phyloP scores from a whole-genome alignment of 2,797 vertebrate genomes.

The Hyperoplus lanceolatus region DNA sequence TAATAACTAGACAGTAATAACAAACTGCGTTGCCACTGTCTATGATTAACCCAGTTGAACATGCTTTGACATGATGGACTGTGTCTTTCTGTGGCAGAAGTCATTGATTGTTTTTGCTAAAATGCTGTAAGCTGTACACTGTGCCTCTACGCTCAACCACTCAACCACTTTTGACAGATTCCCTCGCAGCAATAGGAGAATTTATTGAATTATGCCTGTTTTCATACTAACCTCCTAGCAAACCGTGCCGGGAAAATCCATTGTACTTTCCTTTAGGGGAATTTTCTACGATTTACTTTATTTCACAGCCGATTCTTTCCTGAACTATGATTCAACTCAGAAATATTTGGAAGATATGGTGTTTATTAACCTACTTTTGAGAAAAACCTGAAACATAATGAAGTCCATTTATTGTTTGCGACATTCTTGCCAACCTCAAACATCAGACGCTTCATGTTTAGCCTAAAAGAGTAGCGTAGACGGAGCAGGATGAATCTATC shows the following conservation, averaged over 20 bases:
- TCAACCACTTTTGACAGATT: conserved; percentile 29
- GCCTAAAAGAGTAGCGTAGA: conserved; percentile 1
- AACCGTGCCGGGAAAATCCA: conserved; percentile 47
- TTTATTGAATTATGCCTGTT: conserved; percentile 37
- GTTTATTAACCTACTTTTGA: conserved; percentile 60
- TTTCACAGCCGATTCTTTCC: conserved; percentile 11
- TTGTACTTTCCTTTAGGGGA: conserved; percentile 48
- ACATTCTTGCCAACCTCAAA: not conserved
- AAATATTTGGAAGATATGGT: conserved; percentile 11
- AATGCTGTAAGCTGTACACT: not conserved
- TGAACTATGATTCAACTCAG: conserved; percentile 38
- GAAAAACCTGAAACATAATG: not conserved
- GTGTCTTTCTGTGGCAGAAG: not conserved
- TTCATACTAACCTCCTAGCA: conserved; percentile 20
- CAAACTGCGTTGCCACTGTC: not conserved
- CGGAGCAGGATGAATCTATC: conserved; percentile 39
- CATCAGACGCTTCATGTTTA: conserved; percentile 11
- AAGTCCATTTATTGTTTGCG: conserved; percentile 26
- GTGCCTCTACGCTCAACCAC: not conserved
- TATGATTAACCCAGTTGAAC: conserved; percentile 36
- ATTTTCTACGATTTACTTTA: conserved; percentile 31
- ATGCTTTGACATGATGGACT: conserved; percentile 3
- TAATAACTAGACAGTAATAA: conserved; percentile 16
- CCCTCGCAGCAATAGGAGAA: not conserved
- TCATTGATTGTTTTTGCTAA: conserved; percentile 13